Evolutionary conservation across 2,113 vertebrate genomes (phyloP).

Genomic region (Calypte anna): DNA sequence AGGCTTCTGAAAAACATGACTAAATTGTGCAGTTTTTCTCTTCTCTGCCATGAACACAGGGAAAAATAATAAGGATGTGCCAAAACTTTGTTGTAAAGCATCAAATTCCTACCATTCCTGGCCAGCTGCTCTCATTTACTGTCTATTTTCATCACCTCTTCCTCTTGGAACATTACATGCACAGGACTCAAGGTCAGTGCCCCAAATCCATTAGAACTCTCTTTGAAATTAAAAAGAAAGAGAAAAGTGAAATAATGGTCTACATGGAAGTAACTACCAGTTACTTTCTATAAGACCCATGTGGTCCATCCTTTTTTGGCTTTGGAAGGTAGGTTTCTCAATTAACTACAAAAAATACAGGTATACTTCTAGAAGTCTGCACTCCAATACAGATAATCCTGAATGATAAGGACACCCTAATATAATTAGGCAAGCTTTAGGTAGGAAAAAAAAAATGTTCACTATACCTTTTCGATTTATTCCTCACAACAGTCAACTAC

Average conservation of each 20-base stretch:
- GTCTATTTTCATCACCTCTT: not conserved
- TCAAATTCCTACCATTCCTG: not conserved
- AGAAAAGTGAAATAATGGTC: not conserved
- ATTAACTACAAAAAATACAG: not conserved
- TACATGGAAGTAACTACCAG: not conserved
- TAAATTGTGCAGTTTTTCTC: not conserved
- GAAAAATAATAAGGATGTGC: not conserved
- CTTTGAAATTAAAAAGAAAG: not conserved
- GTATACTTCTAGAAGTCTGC: not conserved
- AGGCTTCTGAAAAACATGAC: not conserved
- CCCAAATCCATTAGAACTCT: not conserved
- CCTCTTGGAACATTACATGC: not conserved
- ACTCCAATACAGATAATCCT: not conserved
- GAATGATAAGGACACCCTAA: not conserved
- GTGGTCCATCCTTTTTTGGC: not conserved
- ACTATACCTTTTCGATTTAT: not conserved
- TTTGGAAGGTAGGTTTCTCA: not conserved
- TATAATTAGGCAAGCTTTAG: not conserved
- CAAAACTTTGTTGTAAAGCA: not conserved
- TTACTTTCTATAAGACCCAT: not conserved
- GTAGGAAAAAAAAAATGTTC: not conserved
- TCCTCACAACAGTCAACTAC: not conserved
- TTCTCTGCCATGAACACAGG: not conserved
- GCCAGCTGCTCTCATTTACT: not conserved
- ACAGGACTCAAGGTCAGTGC: not conserved